Percentiles rank a stretch among this genome's conserved stretches.
These are phyloP conservation scores for Caenorhabditis angaria DNA, from an alignment of 2,888 invertebrate genomes.

Conservation along the genomic window DNA sequence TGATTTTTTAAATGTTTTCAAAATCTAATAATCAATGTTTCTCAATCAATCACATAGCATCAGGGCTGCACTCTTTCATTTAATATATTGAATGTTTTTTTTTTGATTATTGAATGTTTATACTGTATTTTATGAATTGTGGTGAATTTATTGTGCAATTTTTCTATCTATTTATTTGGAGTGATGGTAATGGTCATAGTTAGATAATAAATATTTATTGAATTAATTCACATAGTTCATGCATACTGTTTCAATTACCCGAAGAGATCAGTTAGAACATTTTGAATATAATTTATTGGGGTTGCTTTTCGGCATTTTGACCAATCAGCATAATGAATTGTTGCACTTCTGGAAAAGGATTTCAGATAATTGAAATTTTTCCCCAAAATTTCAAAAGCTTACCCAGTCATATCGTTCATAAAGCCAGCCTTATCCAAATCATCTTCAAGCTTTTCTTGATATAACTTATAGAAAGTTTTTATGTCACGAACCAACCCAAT, in stretches of 20 bases:
- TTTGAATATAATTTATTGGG: conserved; percentile 51
- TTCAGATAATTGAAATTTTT: conserved; percentile 3
- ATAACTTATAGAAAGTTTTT: conserved; percentile 45
- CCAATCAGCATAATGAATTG: conserved; percentile 59
- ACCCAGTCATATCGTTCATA: conserved; percentile 52
- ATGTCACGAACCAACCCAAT: conserved; percentile 58
- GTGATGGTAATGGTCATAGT: too few species aligned
- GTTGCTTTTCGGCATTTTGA: conserved; percentile 54
- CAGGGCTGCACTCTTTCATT: conserved; percentile 12
- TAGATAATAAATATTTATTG: too few species aligned
- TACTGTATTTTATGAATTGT: too few species aligned
- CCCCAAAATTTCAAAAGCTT: too few species aligned
- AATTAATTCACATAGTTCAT: too few species aligned
- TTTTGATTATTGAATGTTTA: neutral
- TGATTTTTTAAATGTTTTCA: neutral
- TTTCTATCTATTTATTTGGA: neutral
- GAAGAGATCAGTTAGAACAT: conserved; percentile 56
- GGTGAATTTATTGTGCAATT: neutral
- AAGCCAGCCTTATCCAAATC: conserved; percentile 55
- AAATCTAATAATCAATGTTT: neutral
- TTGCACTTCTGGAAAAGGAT: conserved; percentile 26
- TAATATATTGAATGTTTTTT: neutral
- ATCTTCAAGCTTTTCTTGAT: conserved; percentile 52
- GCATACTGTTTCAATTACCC: conserved; percentile 38
- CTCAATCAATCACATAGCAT: conserved; percentile 1